Evolutionary conservation across 2,113 vertebrate species (phyloP).

Genomic region (Mus musculus): GRCm39 chr11:72073001-72073500

Average conservation of each 20-base stretch:
- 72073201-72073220: neutral
- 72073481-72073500: too few relatives aligned
- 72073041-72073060: slow-evolving; percentile 6
- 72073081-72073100: neutral
- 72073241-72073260: neutral
- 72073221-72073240: neutral
- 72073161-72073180: neutral
- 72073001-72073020: neutral
- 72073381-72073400: too few relatives aligned
- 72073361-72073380: too few relatives aligned
- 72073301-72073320: neutral
- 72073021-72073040: slow-evolving; percentile 15
- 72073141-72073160: slow-evolving; percentile 41
- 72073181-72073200: neutral
- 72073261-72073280: neutral
- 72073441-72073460: too few relatives aligned
- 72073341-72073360: too few relatives aligned
- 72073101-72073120: neutral
- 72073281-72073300: neutral
- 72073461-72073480: too few relatives aligned
- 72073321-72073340: neutral
- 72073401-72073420: too few relatives aligned
- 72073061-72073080: neutral
- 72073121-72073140: neutral
- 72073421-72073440: too few relatives aligned